These are phyloP conservation scores for Aphidius gifuensis DNA, from an alignment of 1,140 invertebrate genomes.

Conservation along the genomic window DNA sequence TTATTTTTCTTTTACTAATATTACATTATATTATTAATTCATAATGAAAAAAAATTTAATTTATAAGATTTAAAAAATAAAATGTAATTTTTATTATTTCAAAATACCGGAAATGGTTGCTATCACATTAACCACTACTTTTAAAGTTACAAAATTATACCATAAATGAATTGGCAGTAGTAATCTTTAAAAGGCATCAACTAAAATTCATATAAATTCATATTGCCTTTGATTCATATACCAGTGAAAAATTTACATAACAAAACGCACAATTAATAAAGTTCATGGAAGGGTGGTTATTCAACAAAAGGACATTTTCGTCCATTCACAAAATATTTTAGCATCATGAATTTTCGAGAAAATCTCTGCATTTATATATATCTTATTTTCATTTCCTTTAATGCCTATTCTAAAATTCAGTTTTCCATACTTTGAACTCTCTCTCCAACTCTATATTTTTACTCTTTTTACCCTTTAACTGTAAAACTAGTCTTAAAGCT, in stretches of 20 bases:
- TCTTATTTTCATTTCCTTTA: too few species aligned
- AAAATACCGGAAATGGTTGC: not conserved
- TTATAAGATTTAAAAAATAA: not conserved
- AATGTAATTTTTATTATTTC: not conserved
- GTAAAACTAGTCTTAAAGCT: too few species aligned
- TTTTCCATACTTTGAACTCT: too few species aligned
- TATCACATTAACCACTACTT: not conserved
- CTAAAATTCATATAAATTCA: too few species aligned
- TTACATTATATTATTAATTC: too few species aligned
- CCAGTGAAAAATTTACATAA: constrained; percentile 51
- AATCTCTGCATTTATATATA: not conserved
- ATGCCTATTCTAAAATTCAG: too few species aligned
- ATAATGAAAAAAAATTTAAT: too few species aligned
- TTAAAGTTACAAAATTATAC: constrained; percentile 39
- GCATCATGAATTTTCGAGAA: constrained; percentile 23
- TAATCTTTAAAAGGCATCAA: constrained; percentile 43
- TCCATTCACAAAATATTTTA: constrained; percentile 42
- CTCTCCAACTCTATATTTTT: too few species aligned
- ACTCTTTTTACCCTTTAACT: too few species aligned
- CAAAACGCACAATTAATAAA: constrained; percentile 57
- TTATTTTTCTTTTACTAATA: too few species aligned
- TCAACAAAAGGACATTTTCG: constrained; percentile 52
- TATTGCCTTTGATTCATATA: not conserved
- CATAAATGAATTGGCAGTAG: constrained; percentile 41
- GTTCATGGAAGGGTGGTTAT: constrained; percentile 35